These are phyloP conservation scores for Metacarcinus magister DNA, from an alignment of 2,888 invertebrate species.

Conservation along the genomic window DNA sequence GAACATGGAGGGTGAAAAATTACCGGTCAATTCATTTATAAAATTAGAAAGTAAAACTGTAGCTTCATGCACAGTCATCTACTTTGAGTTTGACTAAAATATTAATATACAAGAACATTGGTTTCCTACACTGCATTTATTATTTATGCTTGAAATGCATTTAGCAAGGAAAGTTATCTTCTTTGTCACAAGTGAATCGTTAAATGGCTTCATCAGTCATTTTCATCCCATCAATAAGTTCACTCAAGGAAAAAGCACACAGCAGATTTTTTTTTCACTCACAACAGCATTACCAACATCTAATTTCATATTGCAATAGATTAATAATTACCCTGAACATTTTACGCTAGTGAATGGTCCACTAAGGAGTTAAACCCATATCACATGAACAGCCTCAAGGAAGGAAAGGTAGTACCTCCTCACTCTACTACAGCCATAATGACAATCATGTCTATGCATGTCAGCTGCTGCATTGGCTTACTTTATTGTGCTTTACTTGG, in stretches of 20 bases:
- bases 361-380: neutral
- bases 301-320: neutral
- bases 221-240: neutral
- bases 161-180: neutral
- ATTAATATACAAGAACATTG: neutral
- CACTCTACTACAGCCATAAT: neutral
- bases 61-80: neutral
- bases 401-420: neutral
- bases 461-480: neutral
- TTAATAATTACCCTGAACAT: neutral
- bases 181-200: neutral
- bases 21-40: neutral
- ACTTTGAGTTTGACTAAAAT: neutral
- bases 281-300: neutral
- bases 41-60: neutral
- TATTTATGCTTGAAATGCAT: neutral
- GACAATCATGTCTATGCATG: neutral
- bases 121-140: neutral
- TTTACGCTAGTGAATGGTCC: neutral
- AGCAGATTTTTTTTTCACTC: neutral
- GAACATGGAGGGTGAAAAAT: neutral
- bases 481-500: neutral
- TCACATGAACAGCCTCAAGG: neutral
- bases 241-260: neutral
- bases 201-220: neutral